A percentile compares a stretch with the other conserved stretches of the same genome.
These are phyloP conservation scores for Lasioglossum marginatum DNA, from an alignment of 2,888 invertebrate species.

Conservation along the genomic window DNA sequence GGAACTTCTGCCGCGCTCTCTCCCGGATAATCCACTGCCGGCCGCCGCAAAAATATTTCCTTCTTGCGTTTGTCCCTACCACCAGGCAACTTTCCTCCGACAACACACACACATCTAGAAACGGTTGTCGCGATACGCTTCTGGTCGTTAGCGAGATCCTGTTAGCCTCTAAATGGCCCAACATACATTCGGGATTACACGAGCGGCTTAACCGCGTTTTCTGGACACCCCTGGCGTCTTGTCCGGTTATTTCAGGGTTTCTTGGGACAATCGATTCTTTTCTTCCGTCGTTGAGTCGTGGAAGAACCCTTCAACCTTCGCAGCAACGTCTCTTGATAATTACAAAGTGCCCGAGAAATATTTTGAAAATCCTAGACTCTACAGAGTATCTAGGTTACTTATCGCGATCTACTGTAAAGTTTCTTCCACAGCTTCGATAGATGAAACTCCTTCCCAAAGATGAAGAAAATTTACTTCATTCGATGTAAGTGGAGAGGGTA, in stretches of 20 bases:
- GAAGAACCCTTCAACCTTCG: background rate
- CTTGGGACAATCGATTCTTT: background rate
- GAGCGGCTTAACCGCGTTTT: background rate
- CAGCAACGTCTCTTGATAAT: background rate
- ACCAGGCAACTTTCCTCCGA: background rate
- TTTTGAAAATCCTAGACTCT: no score
- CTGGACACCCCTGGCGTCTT: slow-evolving; percentile 1
- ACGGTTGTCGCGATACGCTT: background rate
- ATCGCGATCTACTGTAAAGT: no score
- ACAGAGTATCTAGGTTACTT: no score
- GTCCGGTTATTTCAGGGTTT: background rate
- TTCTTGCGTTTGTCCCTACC: background rate
- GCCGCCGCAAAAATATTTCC: slow-evolving; percentile 20
- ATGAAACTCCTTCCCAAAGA: no score
- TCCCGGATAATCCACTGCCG: slow-evolving; percentile 23
- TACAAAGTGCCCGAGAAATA: no score
- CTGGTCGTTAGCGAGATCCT: background rate
- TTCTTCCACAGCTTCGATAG: no score
- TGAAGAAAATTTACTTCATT: no score
- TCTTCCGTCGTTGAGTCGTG: background rate
- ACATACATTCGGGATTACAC: slow-evolving; percentile 2
- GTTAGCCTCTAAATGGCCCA: background rate
- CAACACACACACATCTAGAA: background rate
- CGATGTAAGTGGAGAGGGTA: no score
- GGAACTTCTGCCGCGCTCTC: slow-evolving; percentile 21